Evolutionary conservation across 2,797 vertebrate species (phyloP).

Genomic region (Cyclura pinguis): DNA sequence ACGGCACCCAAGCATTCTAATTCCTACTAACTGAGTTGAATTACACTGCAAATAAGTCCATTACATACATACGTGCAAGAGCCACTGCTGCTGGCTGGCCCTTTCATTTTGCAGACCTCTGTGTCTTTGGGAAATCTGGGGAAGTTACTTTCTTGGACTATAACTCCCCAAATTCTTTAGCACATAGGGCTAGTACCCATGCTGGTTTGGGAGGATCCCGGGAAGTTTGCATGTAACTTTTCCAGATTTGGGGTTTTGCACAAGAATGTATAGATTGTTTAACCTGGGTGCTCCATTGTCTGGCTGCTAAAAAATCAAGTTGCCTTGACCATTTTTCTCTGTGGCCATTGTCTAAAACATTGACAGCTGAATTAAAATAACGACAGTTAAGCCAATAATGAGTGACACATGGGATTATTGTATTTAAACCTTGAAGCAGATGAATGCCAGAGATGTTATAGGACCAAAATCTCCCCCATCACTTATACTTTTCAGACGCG

Average conservation of each 20-base stretch:
- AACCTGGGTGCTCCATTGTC: background rate
- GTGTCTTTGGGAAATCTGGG: background rate
- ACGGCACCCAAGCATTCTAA: background rate
- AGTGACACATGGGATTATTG: background rate
- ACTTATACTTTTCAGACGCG: conserved; percentile 6
- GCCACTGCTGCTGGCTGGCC: background rate
- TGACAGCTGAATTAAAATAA: conserved; percentile 7
- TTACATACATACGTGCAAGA: background rate
- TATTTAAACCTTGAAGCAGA: accelerated
- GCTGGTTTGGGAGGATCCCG: too few species aligned
- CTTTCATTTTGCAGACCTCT: background rate
- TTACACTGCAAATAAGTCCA: background rate
- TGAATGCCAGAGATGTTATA: background rate
- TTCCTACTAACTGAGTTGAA: background rate
- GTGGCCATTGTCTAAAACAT: background rate
- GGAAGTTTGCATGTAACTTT: too few species aligned
- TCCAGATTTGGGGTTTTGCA: background rate
- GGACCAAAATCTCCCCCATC: background rate
- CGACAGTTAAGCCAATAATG: background rate
- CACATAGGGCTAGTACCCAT: too few species aligned
- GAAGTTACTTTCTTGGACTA: too few species aligned
- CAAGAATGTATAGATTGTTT: background rate
- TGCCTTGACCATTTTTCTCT: background rate
- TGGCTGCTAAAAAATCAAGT: conserved; percentile 5
- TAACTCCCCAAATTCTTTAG: too few species aligned